Conservation (phyloP, 2,888 invertebrate genomes). For the Quadroppia sp. region DNA sequence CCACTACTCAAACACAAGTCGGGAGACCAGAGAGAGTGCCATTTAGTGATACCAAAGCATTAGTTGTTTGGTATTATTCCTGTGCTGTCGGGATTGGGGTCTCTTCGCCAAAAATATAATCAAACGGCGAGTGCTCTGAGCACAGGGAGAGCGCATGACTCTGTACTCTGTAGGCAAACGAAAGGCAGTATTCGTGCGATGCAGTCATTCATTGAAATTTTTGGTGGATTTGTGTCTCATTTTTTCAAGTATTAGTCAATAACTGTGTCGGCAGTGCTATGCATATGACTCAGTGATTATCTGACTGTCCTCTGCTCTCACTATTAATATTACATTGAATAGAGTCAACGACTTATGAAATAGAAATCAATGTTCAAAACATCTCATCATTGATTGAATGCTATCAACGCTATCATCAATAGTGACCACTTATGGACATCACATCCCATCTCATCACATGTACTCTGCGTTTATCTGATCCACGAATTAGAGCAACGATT, state of each 20-base stretch:
- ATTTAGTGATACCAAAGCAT: conserved; percentile 37
- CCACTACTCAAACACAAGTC: conserved; percentile 10
- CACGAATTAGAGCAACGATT: not conserved
- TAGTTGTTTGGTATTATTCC: conserved; percentile 27
- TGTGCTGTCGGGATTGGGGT: not conserved
- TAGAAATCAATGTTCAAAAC: not conserved
- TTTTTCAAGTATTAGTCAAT: conserved; percentile 35
- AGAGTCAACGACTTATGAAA: conserved; percentile 1
- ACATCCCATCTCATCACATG: not conserved
- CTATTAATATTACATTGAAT: conserved; percentile 9
- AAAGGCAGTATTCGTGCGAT: conserved; percentile 10
- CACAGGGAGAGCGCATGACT: conserved; percentile 19
- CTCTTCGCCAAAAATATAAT: conserved; percentile 10
- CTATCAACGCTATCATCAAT: no score
- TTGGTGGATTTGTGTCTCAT: conserved; percentile 36
- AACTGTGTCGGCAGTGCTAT: conserved; percentile 7
- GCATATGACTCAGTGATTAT: conserved; percentile 37
- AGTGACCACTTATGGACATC: not conserved
- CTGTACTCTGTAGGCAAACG: not conserved
- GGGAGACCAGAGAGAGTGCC: conserved; percentile 21
- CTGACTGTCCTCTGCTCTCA: not conserved
- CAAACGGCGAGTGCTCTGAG: conserved; percentile 6
- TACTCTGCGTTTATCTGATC: not conserved
- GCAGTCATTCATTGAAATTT: conserved; percentile 11
- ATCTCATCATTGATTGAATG: conserved; percentile 13